Percentiles rank a stretch among this genome's conserved stretches.
phyloP scores from a whole-genome alignment of 2,113 vertebrate genomes.

The Synodontis membranacea region DNA sequence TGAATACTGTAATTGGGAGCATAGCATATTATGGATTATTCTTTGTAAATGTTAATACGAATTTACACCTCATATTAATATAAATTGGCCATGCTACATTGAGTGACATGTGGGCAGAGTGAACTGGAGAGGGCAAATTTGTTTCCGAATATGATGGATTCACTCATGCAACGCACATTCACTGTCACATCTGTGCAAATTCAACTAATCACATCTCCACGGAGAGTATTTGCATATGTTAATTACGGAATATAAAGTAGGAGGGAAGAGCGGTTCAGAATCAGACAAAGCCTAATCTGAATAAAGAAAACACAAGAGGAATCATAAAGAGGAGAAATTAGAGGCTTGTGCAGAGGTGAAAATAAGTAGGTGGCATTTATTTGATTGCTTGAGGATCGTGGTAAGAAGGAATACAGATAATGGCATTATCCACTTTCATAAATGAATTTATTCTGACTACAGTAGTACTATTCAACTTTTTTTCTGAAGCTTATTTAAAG shows the following conservation, averaged over 20 bases:
- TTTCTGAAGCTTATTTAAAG: not conserved
- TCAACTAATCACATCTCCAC: conserved; percentile 65
- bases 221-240: conserved; percentile 74
- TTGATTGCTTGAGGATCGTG: conserved; percentile 44
- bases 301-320: conserved; percentile 45
- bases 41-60: conserved; percentile 36
- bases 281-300: conserved; percentile 57
- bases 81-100: conserved; percentile 53
- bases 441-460: not conserved
- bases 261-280: conserved; percentile 45
- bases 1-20: not conserved
- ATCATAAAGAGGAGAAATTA: conserved; percentile 53
- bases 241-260: conserved; percentile 64
- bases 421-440: not conserved
- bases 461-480: not conserved
- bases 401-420: not conserved
- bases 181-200: conserved; percentile 68
- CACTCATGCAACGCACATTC: conserved; percentile 59
- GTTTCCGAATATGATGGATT: conserved; percentile 58
- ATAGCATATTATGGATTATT: not conserved
- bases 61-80: conserved; percentile 38
- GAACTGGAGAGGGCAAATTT: conserved; percentile 55
- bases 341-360: conserved; percentile 42
- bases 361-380: conserved; percentile 47
- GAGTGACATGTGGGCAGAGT: conserved; percentile 60